Evolutionary conservation across 2,888 invertebrate genomes (phyloP), one percentile per base, ranked within the genome.

Genomic region (Polyommatus iphigenia): DNA sequence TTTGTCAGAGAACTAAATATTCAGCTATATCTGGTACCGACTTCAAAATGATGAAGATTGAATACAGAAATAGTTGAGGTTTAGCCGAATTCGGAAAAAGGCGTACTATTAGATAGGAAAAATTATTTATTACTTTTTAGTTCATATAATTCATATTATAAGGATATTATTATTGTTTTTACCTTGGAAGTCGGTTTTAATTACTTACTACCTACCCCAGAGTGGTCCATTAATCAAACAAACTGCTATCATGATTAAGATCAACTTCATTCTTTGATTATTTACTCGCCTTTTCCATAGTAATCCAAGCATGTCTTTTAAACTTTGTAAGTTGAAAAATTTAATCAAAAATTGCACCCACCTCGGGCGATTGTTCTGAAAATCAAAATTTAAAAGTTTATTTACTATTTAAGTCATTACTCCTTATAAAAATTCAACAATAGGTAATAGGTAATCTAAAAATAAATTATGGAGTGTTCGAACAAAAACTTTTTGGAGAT

Each of bases 301-400:
- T 10, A 95, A 93, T 77, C 89, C 90, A 54, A 95, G 82, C 0
- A 95, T 94, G 29, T 95, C 89, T 67, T 87, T 91, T 0, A 95
- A 85, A 82, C 95, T 94, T 29, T 88, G 86, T 3, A 94, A 83
- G 82, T 95, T 93, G 79, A 95, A 95, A 79, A 95, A 94, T 20
- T 92, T 91, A 6, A 83, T 36, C 1, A 93, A 71, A 67, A 87
- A 88, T 24, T 91, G 90, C 1, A 81, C 79, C 71, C 84, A 88
- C 10, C 92, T 91, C 1, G 85, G 83, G 79, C 84, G 84, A 80
- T 87, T 88, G 29, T 85, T 85, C 93, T 93, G 83, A 76, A 87
- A 90, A 71, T 76, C 59, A 41, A 76, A 18, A 29, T n/a, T 67
- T 4, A 15, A 29, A 67, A 57, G 57, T 57, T 41, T 41, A 41